Conservation (phyloP, 2,113 vertebrate genomes). For the Elanoides forficatus region DNA sequence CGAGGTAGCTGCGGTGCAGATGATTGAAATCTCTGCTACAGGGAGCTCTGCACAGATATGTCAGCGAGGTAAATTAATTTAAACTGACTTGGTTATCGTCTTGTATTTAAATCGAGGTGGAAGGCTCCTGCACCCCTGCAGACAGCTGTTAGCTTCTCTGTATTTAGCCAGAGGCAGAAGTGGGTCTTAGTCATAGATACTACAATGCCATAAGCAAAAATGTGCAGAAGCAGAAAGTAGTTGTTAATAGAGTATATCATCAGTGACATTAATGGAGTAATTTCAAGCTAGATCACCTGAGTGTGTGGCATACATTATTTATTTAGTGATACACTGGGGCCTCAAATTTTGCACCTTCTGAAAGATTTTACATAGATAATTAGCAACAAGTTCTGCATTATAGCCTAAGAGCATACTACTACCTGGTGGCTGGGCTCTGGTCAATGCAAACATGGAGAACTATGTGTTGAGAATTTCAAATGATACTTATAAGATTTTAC, state of each 20-base stretch:
- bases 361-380: background rate
- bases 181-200: background rate
- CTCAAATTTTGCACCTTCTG: background rate
- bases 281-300: background rate
- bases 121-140: background rate
- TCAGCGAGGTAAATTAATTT: background rate
- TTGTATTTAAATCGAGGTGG: background rate
- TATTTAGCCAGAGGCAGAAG: background rate
- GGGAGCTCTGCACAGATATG: background rate
- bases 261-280: background rate
- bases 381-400: background rate
- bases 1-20: background rate
- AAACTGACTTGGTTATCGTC: background rate
- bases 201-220: background rate
- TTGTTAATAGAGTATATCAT: background rate
- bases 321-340: background rate
- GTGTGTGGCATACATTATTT: rapidly evolving
- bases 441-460: background rate
- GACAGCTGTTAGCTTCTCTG: background rate
- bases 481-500: background rate
- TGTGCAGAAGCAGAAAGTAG: background rate
- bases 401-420: background rate
- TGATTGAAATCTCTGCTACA: background rate
- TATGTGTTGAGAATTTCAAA: background rate
- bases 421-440: rapidly evolving